Evolutionary conservation across 2,888 invertebrate species (phyloP), one percentile per base, ranked within the genome.

Genomic region (Tiliacea aurago): DNA sequence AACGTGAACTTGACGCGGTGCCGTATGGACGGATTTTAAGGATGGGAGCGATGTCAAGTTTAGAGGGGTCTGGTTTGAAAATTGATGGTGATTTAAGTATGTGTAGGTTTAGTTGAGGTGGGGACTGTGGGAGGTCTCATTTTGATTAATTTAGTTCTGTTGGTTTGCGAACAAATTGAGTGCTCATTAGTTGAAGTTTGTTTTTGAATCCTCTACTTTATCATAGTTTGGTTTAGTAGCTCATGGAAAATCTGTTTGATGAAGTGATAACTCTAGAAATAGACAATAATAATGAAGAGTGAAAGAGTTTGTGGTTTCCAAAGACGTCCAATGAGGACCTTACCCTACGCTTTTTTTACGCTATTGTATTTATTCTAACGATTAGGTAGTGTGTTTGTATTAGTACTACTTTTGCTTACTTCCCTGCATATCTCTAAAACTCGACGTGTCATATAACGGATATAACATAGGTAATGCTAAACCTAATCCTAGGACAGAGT

Each of bases 1-100:
- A 90, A 76, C 83, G 84, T 87, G 87, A 89, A 89, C 91, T 89
- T 90, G 87, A 80, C 73, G 83, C 66, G 47, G 77, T 77, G 77
- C 80, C 70, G 62, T 86, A 82, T 80, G 13, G 66, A 63, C 37
- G 56, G 45, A 43, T 63, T 68, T 58, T 58, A 47, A 56, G 70
- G 67, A 74, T 73, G 28, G 65, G 20, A 67, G 51, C 45, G 18
- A 63, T 64, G 10, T 45, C 13, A 23, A 41, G 51, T 62, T 72
- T 53, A 7, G 51, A 45, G 43, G 23, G 66, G 78, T 51, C 20
- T 62, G n/a, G 20, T 41, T 59, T 33, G 5, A 33, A 47, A 45
- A 10, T 15, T 20, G 10, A 18, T 47, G 15, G 43, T 33, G 15
- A 3, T 10, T 9, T 41, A 33, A 0, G 10, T 13, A 41, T 23